These are phyloP conservation scores for Stratiomys singularior DNA, from an alignment of 2,888 invertebrate species.

Conservation along the genomic window DNA sequence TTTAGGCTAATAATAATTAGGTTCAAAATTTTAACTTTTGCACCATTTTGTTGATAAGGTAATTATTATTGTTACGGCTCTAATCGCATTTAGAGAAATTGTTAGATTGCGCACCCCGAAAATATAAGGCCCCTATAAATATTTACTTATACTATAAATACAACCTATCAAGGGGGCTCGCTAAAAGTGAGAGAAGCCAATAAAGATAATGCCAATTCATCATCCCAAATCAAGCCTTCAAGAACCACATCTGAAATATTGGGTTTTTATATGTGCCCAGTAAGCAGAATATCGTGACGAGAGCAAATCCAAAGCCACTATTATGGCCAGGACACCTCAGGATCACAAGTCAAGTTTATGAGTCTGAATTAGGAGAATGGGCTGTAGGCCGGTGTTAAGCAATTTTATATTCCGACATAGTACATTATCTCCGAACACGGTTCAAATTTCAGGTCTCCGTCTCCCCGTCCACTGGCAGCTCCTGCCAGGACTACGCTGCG, in stretches of 20 bases:
- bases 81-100: slow-evolving; percentile 28
- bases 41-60: slow-evolving; percentile 51
- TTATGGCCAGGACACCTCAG: background rate
- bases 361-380: slow-evolving; percentile 21
- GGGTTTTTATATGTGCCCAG: background rate
- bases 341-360: slow-evolving; percentile 16
- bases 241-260: background rate
- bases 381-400: slow-evolving; percentile 11
- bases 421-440: background rate
- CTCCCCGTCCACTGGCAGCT: background rate
- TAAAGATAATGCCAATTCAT: slow-evolving; percentile 14
- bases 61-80: slow-evolving; percentile 49
- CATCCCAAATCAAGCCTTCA: background rate
- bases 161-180: background rate
- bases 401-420: background rate
- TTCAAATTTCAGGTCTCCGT: background rate
- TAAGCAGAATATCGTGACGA: background rate
- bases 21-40: slow-evolving; percentile 44
- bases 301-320: background rate
- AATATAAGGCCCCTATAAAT: background rate
- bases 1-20: slow-evolving; percentile 33
- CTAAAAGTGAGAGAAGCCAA: background rate
- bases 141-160: background rate
- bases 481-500: background rate
- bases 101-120: background rate